Percentiles rank a stretch among this genome's conserved stretches.
Conservation (phyloP, 2,888 invertebrate species). For the Dicyrtomina minuta region DNA sequence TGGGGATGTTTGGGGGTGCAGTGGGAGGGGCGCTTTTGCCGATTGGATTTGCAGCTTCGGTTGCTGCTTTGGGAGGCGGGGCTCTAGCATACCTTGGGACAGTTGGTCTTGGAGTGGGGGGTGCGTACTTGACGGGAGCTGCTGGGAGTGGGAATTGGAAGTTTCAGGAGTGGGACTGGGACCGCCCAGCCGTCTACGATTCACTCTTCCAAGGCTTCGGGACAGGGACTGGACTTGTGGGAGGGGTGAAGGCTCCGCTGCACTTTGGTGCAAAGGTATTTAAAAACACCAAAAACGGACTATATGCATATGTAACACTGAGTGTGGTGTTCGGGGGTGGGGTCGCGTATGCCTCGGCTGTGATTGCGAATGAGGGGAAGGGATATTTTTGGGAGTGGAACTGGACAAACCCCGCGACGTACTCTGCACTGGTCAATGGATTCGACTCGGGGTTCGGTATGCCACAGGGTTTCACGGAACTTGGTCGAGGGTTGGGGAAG, state of each 20-base stretch:
- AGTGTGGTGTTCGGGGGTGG: conserved; percentile 5
- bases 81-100: conserved; percentile 4
- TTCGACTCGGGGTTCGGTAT: conserved; percentile 15
- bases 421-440: neutral
- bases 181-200: conserved; percentile 4
- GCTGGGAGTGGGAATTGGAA: conserved; percentile 28
- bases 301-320: neutral
- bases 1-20: conserved; percentile 28
- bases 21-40: conserved; percentile 27
- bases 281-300: neutral
- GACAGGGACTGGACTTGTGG: conserved; percentile 17
- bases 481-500: no score
- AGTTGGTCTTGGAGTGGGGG: conserved; percentile 18
- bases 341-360: neutral
- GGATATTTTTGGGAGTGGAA: conserved; percentile 33
- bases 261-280: neutral
- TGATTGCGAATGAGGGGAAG: neutral
- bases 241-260: conserved; percentile 3
- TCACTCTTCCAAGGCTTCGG: conserved; percentile 16
- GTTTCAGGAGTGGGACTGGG: conserved; percentile 29
- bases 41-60: conserved; percentile 23
- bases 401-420: conserved; percentile 17
- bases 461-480: neutral
- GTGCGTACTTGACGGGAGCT: conserved; percentile 21
- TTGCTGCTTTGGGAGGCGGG: conserved; percentile 9